These are phyloP conservation scores for Phrynocephalus guinanensis DNA, from an alignment of 2,797 vertebrate genomes.

Conservation along the genomic window DNA sequence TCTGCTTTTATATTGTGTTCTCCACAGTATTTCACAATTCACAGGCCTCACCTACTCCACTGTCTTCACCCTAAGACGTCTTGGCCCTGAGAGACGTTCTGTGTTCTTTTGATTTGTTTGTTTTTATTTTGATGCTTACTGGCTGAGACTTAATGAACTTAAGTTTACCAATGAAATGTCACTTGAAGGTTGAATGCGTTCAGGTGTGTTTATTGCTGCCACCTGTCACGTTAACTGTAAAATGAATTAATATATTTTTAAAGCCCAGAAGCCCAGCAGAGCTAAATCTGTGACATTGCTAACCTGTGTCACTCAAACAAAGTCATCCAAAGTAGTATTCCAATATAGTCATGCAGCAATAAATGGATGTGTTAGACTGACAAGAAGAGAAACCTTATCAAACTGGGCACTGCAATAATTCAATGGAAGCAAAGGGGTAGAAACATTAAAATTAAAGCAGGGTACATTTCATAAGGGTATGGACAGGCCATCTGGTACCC, in stretches of 20 bases:
- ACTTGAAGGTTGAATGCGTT: constrained; percentile 19
- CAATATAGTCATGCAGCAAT: constrained; percentile 44
- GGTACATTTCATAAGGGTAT: not conserved
- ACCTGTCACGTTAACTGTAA: constrained; percentile 14
- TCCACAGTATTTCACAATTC: not conserved
- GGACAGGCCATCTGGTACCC: too few relatives aligned
- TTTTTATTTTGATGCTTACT: not conserved
- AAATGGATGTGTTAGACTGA: constrained; percentile 56
- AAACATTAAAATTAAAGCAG: not conserved
- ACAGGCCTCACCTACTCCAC: not conserved
- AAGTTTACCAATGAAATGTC: constrained; percentile 19
- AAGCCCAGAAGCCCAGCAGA: not conserved
- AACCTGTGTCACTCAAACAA: constrained; percentile 30
- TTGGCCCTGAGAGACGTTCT: not conserved
- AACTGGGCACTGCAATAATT: constrained; percentile 38
- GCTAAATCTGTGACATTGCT: not conserved
- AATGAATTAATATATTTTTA: constrained; percentile 16
- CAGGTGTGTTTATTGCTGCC: constrained; percentile 13
- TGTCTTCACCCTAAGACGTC: not conserved
- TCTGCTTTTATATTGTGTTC: too few relatives aligned
- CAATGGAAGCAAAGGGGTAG: not conserved
- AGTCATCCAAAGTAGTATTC: constrained; percentile 24
- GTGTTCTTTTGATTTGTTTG: too few relatives aligned
- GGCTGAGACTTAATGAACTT: not conserved
- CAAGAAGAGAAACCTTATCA: constrained; percentile 19